Conservation (phyloP, 2,888 invertebrate genomes). For the Tetragonisca angustula region DNA sequence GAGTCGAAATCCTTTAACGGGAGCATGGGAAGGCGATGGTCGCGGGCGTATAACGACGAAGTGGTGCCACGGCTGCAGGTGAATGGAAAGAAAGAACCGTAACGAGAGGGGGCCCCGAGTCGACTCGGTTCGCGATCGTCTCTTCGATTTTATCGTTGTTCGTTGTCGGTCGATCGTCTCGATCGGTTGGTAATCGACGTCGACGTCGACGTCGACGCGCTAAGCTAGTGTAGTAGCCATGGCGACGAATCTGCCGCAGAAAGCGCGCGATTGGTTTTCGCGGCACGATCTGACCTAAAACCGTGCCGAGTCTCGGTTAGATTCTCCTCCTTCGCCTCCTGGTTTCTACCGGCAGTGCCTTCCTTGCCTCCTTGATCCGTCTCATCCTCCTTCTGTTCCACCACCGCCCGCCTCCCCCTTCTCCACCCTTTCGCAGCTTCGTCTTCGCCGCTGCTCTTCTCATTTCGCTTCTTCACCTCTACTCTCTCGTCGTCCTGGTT, state of each 20-base stretch:
- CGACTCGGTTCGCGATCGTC: neutral
- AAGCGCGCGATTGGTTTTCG: constrained; percentile 81
- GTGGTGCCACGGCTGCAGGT: too few species aligned
- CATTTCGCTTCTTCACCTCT: constrained; percentile 17
- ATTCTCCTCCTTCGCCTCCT: constrained; percentile 62
- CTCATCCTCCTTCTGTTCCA: constrained; percentile 57
- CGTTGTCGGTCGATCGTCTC: constrained; percentile 39
- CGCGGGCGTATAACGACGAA: neutral
- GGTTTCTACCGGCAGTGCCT: constrained; percentile 40
- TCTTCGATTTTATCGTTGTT: constrained; percentile 21
- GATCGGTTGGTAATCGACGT: constrained; percentile 57
- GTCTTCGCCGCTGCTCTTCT: neutral
- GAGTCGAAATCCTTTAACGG: neutral
- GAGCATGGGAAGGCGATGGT: neutral
- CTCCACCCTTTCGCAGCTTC: neutral
- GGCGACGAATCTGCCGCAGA: constrained; percentile 68
- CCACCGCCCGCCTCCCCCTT: neutral
- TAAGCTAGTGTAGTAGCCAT: constrained; percentile 50
- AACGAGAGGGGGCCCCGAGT: neutral
- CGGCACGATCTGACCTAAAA: constrained; percentile 83
- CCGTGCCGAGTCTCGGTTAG: constrained; percentile 71
- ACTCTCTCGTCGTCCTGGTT: neutral
- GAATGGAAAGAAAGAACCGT: neutral
- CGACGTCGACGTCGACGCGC: constrained; percentile 37
- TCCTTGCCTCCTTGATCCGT: constrained; percentile 57